Conservation (phyloP, 2,888 invertebrate genomes). For the Campaea margaritaria region DNA sequence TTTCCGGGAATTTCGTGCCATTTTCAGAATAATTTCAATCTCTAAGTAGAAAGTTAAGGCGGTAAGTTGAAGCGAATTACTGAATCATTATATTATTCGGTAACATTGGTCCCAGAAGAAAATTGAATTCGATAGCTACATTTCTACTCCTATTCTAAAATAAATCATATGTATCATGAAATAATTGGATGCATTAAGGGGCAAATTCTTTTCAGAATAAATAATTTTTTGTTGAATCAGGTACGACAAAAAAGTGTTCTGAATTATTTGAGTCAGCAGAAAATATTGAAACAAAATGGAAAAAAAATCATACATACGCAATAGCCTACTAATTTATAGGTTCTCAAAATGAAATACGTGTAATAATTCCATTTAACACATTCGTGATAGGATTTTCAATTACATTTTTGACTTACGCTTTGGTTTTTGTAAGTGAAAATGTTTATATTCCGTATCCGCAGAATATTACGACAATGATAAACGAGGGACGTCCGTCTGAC, state of each 20-base stretch:
- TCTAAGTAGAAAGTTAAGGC: no score
- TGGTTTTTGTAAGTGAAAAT: slow-evolving; percentile 45
- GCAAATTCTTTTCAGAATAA: no score
- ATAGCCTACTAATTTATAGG: background rate
- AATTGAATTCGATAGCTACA: no score
- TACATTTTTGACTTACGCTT: slow-evolving; percentile 42
- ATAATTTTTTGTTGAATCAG: no score
- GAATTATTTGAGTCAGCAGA: no score
- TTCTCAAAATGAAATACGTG: background rate
- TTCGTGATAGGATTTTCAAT: slow-evolving; percentile 23
- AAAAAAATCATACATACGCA: background rate
- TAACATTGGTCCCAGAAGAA: no score
- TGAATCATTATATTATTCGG: no score
- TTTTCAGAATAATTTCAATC: background rate
- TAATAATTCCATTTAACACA: slow-evolving; percentile 14
- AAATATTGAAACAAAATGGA: background rate
- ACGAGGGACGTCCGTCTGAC: slow-evolving; percentile 50
- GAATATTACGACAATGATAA: slow-evolving; percentile 58
- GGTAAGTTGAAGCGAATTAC: no score
- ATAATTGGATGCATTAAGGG: no score
- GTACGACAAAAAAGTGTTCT: no score
- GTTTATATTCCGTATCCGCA: slow-evolving; percentile 43
- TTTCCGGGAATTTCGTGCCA: slow-evolving; percentile 8
- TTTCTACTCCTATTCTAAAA: no score
- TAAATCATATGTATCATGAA: no score